Evolutionary conservation across 2,888 invertebrate species (phyloP).

Genomic region (Drosophila sordidula): DNA sequence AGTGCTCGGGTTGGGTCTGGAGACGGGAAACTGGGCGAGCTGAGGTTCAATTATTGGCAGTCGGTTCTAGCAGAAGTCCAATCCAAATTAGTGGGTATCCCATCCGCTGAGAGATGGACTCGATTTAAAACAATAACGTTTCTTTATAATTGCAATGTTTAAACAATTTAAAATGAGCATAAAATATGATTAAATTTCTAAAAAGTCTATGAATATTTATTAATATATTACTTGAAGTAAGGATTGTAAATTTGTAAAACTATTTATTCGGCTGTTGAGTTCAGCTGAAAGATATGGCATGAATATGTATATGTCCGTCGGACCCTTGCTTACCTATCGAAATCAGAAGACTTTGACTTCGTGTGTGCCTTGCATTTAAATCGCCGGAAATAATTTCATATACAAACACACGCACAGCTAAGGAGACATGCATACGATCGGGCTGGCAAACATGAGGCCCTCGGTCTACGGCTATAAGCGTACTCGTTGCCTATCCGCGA

Average conservation of each 20-base stretch:
- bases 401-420: slow-evolving; percentile 46
- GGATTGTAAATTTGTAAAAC: too few relatives aligned
- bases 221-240: too few relatives aligned
- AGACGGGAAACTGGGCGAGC: slow-evolving; percentile 48
- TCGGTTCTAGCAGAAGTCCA: slow-evolving; percentile 17
- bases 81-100: slow-evolving; percentile 50
- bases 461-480: slow-evolving; percentile 33
- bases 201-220: too few relatives aligned
- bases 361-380: slow-evolving; percentile 79
- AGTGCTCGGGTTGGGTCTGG: slow-evolving; percentile 57
- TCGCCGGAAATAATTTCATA: slow-evolving; percentile 76
- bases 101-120: slow-evolving; percentile 11
- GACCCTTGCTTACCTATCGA: slow-evolving; percentile 42
- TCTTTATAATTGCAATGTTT: too few relatives aligned
- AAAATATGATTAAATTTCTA: background rate
- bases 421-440: slow-evolving; percentile 6
- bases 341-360: slow-evolving; percentile 58
- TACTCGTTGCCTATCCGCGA: slow-evolving; percentile 49
- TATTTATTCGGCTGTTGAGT: background rate
- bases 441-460: slow-evolving; percentile 49
- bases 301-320: slow-evolving; percentile 26
- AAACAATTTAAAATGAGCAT: too few relatives aligned
- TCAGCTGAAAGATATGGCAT: background rate
- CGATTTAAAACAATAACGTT: slow-evolving; percentile 1
- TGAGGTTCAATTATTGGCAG: slow-evolving; percentile 58